Evolutionary conservation across 2,888 invertebrate species (phyloP).

Genomic region (Philopedon plagiatum): DNA sequence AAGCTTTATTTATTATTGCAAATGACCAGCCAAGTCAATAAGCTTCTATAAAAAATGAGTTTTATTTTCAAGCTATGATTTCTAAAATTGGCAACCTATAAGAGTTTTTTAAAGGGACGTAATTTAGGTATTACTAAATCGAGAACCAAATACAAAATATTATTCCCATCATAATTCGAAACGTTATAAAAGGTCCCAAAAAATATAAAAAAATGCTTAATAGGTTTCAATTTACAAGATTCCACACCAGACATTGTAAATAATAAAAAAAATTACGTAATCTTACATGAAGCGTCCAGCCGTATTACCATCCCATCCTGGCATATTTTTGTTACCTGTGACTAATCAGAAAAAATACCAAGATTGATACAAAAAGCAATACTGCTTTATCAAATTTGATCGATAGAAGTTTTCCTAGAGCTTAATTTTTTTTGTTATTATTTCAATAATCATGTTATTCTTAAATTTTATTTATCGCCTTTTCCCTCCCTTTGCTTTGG

Average conservation of each 20-base stretch:
- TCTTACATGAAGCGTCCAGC: constrained; percentile 68
- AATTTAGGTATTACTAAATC: background rate
- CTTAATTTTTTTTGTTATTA: background rate
- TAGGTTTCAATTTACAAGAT: constrained; percentile 27
- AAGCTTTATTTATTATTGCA: too few relatives aligned
- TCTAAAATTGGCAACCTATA: constrained; percentile 15
- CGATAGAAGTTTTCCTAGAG: background rate
- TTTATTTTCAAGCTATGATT: background rate
- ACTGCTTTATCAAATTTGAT: background rate
- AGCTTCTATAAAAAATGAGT: background rate
- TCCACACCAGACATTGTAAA: constrained; percentile 40
- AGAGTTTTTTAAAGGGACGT: background rate
- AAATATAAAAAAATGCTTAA: background rate
- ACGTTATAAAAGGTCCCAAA: background rate
- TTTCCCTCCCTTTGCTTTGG: constrained; percentile 35
- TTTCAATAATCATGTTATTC: background rate
- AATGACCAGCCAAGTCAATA: too few relatives aligned
- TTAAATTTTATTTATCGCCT: background rate
- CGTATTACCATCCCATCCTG: constrained; percentile 59
- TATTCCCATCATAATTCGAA: too few relatives aligned
- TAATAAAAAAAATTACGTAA: constrained; percentile 52
- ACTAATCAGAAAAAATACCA: constrained; percentile 37
- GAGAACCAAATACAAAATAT: background rate
- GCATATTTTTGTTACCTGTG: constrained; percentile 48
- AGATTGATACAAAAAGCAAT: constrained; percentile 3